These are phyloP conservation scores for Morpho helenor DNA, from an alignment of 2,888 invertebrate species.

Conservation along the genomic window DNA sequence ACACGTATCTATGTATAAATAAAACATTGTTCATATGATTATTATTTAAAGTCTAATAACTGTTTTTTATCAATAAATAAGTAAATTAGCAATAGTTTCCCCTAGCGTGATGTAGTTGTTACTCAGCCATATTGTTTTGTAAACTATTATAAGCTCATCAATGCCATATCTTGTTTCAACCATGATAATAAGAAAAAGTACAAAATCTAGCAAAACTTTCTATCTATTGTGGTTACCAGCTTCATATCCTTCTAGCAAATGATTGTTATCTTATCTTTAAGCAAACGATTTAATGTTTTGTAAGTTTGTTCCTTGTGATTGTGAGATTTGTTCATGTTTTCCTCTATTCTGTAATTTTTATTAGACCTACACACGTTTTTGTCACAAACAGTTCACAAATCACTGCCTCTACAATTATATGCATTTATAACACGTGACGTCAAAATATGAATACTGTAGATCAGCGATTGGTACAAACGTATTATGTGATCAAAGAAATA, in stretches of 20 bases:
- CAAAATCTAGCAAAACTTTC: constrained; percentile 4
- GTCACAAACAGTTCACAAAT: constrained; percentile 41
- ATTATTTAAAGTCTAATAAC: no score
- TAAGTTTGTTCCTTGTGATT: constrained; percentile 28
- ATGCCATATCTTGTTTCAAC: background rate
- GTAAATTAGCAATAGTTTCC: no score
- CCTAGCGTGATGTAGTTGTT: no score
- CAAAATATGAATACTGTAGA: constrained; percentile 30
- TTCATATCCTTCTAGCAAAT: constrained; percentile 23
- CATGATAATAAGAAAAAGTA: constrained; percentile 7
- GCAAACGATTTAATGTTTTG: constrained; percentile 21
- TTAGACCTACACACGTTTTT: constrained; percentile 1
- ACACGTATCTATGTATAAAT: no score
- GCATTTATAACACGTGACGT: constrained; percentile 33
- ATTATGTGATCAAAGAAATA: constrained; percentile 32
- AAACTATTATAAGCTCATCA: background rate
- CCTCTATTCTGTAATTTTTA: constrained; percentile 2
- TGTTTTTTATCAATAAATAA: no score
- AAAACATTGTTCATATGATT: no score
- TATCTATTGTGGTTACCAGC: constrained; percentile 20
- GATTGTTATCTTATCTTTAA: constrained; percentile 28
- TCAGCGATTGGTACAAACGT: constrained; percentile 50
- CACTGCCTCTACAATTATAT: constrained; percentile 41
- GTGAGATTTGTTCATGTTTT: constrained; percentile 26
- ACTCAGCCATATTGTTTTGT: no score